Evolutionary conservation across 2,888 invertebrate genomes (phyloP), one percentile per base, ranked within the genome.

Genomic region (Tortricodes alternella): DNA sequence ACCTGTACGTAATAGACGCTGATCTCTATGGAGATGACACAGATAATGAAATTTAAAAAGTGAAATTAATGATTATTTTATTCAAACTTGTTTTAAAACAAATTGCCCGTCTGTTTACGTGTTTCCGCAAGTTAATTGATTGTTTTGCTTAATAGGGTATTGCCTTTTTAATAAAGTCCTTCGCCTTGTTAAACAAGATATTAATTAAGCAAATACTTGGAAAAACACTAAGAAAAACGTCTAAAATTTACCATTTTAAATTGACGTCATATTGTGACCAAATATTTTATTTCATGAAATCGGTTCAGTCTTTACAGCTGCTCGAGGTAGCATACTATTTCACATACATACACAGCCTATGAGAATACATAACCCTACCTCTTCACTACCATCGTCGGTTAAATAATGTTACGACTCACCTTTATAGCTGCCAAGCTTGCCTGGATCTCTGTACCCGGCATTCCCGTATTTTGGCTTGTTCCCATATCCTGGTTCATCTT

Each of bases 361-460:
- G n/a, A n/a, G n/a, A n/a, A n/a, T n/a, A n/a, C n/a, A n/a, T n/a
- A n/a, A n/a, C n/a, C 6, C 3, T 21, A 21, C 21, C 21, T 21
- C 3, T 6, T 6, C 6, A 21, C 11, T 2, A 11, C 2, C 2
- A 29, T 2, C n/a, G n/a, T 29, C 2, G 16, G 19, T n/a, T 16
- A 19, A 19, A 18, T n/a, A 21, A 21, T 27, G 9, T 9, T 7
- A 6, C 16, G 8, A 80, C 87, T 79, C 35, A 89, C 89, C 83
- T 62, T 81, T 78, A 67, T 81, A 83, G 53, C 74, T 71, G 5
- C 65, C 55, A 3, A 69, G 72, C 16, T 67, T 68, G 1, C 71
- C 78, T 0, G 82, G 83, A 9, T 78, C 64, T 19, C 81, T 70
- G 43, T 29, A 29, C 4, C 29, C 29, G 5, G 29, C 29, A 11